Evolutionary conservation across 2,113 vertebrate species (phyloP), one percentile per base, ranked within the genome.

Genomic region (Grallaria varia): DNA sequence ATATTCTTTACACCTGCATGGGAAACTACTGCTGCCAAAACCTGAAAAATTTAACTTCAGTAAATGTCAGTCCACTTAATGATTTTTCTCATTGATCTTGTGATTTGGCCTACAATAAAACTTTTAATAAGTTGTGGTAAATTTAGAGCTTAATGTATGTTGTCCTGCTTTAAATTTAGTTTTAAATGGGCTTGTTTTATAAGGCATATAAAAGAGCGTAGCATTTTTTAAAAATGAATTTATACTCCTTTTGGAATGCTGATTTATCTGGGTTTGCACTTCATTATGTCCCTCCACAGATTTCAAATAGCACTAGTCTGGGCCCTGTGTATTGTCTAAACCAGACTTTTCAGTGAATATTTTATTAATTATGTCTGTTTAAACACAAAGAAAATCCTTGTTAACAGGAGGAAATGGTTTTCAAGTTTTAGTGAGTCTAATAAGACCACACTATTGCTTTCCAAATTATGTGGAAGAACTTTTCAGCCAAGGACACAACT

Each of bases 201-300:
- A 44, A 52, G 44, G 52, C 33, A 35, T 44, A 64, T n/a, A 28
- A 62, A 58, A 49, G 7, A 78, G 18, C 3, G n/a, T 4, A 52
- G 9, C 0, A 0, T 8, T 53, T 83, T 81, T 13, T 2, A 0
- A 3, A 53, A 84, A 40, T 6, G 0, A 33, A 52, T 53, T 63
- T 81, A 22, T 55, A 17, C 12, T 69, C 31, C 14, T 89, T 82
- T 69, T 86, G 53, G 40, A 76, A 68, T 74, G 30, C 10, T 87
- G 55, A 37, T 52, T 89, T 84, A 19, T 44, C 55, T 74, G 31
- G 2, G 52, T 84, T 79, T 86, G 28, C 13, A n/a, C 37, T 86
- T 91, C 15, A 14, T 64, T 85, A 55, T 42, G 28, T n/a, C 25
- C n/a, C n/a, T n/a, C n/a, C 18, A 39, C 8, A 74, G 19, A 68